phyloP scores from a whole-genome alignment of 2,888 invertebrate species.

The Melieria picta region DNA sequence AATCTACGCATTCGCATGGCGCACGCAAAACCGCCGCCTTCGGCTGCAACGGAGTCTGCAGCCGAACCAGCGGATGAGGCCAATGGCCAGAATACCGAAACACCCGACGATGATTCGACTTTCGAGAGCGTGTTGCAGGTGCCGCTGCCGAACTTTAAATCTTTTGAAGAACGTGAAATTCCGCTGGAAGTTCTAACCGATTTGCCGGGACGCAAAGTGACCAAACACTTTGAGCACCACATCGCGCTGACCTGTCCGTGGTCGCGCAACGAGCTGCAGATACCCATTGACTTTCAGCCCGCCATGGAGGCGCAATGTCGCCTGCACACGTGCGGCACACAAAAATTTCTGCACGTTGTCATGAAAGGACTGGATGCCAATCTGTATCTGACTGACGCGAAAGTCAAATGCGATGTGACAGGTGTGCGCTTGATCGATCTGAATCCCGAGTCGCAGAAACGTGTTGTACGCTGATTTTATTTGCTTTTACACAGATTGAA shows the following conservation, averaged over 20 bases:
- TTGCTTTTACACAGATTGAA: background rate
- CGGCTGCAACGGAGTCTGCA: constrained; percentile 6
- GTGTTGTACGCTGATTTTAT: constrained; percentile 67
- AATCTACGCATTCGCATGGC: constrained; percentile 63
- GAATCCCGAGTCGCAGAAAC: constrained; percentile 72
- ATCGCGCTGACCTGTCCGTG: constrained; percentile 85
- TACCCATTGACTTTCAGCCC: constrained; percentile 82
- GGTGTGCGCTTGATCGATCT: constrained; percentile 73
- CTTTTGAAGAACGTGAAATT: constrained; percentile 74
- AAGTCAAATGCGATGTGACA: constrained; percentile 71
- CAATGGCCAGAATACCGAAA: constrained; percentile 25
- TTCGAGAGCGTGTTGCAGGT: constrained; percentile 67
- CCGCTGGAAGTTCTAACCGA: constrained; percentile 77
- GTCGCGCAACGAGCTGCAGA: constrained; percentile 77
- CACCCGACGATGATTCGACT: constrained; percentile 46
- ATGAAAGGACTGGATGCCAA: constrained; percentile 72
- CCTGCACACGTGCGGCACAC: constrained; percentile 83
- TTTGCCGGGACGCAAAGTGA: constrained; percentile 76
- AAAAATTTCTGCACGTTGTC: constrained; percentile 86
- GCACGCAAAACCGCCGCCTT: constrained; percentile 20
- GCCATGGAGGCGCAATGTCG: constrained; percentile 84
- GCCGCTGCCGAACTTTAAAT: constrained; percentile 70
- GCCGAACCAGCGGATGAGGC: background rate
- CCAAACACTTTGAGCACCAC: constrained; percentile 78
- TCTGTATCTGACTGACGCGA: constrained; percentile 67